These are phyloP conservation scores for Caenorhabditis uteleia DNA, from an alignment of 2,888 invertebrate genomes.

Conservation along the genomic window DNA sequence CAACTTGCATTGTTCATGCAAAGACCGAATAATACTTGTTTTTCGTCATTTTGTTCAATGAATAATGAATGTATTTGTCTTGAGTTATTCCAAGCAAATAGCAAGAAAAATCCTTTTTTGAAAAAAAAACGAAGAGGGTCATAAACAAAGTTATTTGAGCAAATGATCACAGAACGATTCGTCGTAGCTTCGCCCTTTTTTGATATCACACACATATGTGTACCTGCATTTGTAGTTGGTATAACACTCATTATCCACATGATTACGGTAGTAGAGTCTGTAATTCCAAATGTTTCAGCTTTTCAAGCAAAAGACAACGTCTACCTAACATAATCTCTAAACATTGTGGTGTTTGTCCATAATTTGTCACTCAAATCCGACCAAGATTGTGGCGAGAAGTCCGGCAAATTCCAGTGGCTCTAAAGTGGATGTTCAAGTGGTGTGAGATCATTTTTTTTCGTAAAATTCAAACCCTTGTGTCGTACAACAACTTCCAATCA, in stretches of 20 bases:
- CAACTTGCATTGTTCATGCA: slow-evolving; percentile 31
- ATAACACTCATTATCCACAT: slow-evolving; percentile 46
- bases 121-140: neutral
- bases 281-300: neutral
- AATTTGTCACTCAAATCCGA: slow-evolving; percentile 50
- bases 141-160: neutral
- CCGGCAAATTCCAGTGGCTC: slow-evolving; percentile 54
- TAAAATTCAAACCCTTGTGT: slow-evolving; percentile 21
- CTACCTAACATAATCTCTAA: slow-evolving; percentile 50
- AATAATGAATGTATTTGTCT: neutral
- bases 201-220: slow-evolving; percentile 48
- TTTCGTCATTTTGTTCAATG: neutral
- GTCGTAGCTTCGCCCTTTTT: slow-evolving; percentile 50
- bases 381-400: slow-evolving; percentile 59
- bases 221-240: slow-evolving; percentile 39
- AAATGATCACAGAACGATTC: slow-evolving; percentile 44
- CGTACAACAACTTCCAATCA: slow-evolving; percentile 48
- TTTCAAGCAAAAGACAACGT: neutral
- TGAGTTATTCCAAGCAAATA: neutral
- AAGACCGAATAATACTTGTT: slow-evolving; percentile 7
- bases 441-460: neutral
- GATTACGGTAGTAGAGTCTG: slow-evolving; percentile 45
- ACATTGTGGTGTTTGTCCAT: slow-evolving; percentile 43
- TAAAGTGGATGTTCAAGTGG: neutral
- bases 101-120: neutral